These are phyloP conservation scores for Cinclus mexicanus DNA, from an alignment of 2,113 vertebrate species.

Conservation along the genomic window DNA sequence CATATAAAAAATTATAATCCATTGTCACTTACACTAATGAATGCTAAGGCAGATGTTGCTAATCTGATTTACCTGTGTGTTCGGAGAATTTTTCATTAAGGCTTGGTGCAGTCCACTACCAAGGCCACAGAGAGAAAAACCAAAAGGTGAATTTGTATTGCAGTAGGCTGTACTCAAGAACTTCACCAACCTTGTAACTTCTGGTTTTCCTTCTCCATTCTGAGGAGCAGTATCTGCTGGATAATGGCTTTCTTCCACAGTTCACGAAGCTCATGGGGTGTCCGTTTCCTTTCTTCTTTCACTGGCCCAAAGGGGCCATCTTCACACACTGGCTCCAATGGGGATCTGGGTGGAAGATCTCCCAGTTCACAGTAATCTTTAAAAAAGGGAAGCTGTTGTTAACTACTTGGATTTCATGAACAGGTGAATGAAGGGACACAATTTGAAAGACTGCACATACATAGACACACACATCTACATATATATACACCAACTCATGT, in stretches of 20 bases:
- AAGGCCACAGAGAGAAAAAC: not conserved
- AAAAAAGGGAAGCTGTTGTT: not conserved
- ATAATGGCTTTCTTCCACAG: constrained; percentile 96
- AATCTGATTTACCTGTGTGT: not conserved
- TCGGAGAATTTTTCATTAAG: not conserved
- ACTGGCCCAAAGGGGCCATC: constrained; percentile 76
- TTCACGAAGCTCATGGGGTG: constrained; percentile 84
- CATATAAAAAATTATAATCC: not conserved
- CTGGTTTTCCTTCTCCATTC: constrained; percentile 97
- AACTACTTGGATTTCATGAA: not conserved
- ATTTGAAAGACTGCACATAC: not conserved
- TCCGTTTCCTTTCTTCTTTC: constrained; percentile 81
- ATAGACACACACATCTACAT: not conserved
- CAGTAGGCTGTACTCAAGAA: not conserved
- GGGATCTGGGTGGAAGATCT: constrained; percentile 78
- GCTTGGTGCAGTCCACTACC: not conserved
- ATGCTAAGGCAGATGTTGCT: not conserved
- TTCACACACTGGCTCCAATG: constrained; percentile 72
- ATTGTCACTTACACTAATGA: not conserved
- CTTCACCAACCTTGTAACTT: constrained; percentile 88
- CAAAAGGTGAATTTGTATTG: not conserved
- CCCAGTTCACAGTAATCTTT: constrained; percentile 84
- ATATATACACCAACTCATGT: not conserved
- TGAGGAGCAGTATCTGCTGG: constrained; percentile 93
- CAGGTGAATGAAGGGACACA: not conserved